Evolutionary conservation across 2,888 invertebrate species (phyloP).

Genomic region (Lasioglossum calceatum): DNA sequence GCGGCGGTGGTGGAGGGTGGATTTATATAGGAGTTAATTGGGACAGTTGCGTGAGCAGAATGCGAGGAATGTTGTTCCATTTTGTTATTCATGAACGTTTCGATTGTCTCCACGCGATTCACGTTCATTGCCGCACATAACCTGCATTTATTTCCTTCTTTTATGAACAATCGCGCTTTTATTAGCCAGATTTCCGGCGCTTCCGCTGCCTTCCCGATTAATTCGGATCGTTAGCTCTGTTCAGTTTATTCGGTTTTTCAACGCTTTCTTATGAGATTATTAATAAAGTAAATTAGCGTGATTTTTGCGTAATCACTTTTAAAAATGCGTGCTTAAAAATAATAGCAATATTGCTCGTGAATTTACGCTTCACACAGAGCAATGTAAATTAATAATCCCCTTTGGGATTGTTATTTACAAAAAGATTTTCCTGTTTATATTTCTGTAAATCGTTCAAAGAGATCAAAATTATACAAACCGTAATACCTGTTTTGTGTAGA

Average conservation of each 20-base stretch:
- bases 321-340: neutral
- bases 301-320: neutral
- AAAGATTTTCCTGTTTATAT: neutral
- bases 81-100: constrained; percentile 24
- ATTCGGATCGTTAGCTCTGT: neutral
- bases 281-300: neutral
- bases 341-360: neutral
- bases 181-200: neutral
- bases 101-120: constrained; percentile 17
- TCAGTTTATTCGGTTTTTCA: neutral
- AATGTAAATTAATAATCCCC: neutral
- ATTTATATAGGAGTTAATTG: constrained; percentile 41
- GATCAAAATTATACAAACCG: neutral
- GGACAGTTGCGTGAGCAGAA: constrained; percentile 14
- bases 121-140: constrained; percentile 13
- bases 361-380: neutral
- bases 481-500: neutral
- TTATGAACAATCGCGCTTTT: neutral
- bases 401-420: neutral
- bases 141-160: neutral
- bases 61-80: constrained; percentile 29
- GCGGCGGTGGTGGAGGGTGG: neutral
- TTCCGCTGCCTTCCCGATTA: neutral
- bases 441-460: neutral
- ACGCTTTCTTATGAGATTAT: neutral